Evolutionary conservation across 53 echinoderm and acorn worm genomes (phyloP).

Genomic region (Astropecten irregularis): DNA sequence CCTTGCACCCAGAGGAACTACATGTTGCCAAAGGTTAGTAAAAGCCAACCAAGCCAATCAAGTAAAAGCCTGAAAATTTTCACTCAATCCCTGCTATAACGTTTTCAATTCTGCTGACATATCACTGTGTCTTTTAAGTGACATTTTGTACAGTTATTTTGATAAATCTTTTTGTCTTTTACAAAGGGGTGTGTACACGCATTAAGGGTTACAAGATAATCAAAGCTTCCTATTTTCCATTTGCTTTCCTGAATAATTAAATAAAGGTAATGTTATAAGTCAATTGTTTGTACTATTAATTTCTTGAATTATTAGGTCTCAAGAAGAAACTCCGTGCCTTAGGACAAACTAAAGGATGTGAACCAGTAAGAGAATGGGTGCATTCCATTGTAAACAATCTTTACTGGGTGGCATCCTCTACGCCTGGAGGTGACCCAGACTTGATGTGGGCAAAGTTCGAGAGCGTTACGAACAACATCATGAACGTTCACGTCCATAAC

Average conservation of each 20-base stretch:
- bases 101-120: no score
- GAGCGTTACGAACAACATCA: background rate
- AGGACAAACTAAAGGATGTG: background rate
- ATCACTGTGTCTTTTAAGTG: background rate
- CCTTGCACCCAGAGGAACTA: background rate
- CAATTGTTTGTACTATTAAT: background rate
- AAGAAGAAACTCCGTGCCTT: slow-evolving; percentile 5
- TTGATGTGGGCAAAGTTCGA: slow-evolving; percentile 27
- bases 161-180: no score
- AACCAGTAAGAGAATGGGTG: background rate
- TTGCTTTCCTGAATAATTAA: no score
- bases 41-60: no score
- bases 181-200: no score
- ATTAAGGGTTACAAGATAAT: no score
- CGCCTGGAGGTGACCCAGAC: slow-evolving; percentile 3
- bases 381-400: background rate
- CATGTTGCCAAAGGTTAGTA: slow-evolving; percentile 26
- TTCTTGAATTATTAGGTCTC: background rate
- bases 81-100: no score
- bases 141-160: background rate
- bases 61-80: no score
- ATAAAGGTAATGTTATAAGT: background rate
- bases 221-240: background rate
- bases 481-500: background rate
- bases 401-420: slow-evolving; percentile 29